Evolutionary conservation across 2,888 invertebrate genomes (phyloP).

Genomic region (Amiota minor): DNA sequence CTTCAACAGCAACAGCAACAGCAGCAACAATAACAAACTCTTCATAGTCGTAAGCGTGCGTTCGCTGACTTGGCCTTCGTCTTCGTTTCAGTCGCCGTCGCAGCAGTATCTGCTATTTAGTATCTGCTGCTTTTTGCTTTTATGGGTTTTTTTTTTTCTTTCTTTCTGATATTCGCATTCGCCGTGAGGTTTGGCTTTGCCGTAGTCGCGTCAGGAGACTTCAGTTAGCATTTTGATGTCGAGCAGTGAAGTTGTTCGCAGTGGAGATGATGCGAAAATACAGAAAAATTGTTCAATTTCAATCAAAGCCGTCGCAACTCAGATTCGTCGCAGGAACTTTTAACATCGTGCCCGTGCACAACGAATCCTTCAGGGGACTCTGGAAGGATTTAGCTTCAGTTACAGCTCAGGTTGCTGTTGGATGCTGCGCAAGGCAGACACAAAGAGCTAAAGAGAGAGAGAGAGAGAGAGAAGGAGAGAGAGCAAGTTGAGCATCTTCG

Average conservation of each 20-base stretch:
- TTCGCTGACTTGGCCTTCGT: slow-evolving; percentile 33
- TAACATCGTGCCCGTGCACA: slow-evolving; percentile 1
- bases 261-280: slow-evolving; percentile 15
- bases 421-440: background rate
- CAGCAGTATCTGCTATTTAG: slow-evolving; percentile 24
- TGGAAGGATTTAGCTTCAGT: background rate
- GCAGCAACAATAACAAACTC: slow-evolving; percentile 41
- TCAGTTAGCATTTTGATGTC: slow-evolving; percentile 65
- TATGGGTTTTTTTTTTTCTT: background rate
- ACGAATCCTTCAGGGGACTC: slow-evolving; percentile 25
- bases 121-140: slow-evolving; percentile 36
- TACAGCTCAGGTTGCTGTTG: background rate
- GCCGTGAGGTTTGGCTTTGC: slow-evolving; percentile 45
- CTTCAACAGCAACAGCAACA: slow-evolving; percentile 49
- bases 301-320: slow-evolving; percentile 30
- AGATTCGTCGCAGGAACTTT: slow-evolving; percentile 44
- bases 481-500: too few relatives aligned
- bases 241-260: slow-evolving; percentile 56
- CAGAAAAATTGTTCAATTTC: too few relatives aligned
- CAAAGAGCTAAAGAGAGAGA: too few relatives aligned
- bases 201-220: slow-evolving; percentile 50
- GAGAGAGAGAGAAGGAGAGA: too few relatives aligned
- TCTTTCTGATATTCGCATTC: slow-evolving; percentile 46
- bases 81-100: slow-evolving; percentile 31
- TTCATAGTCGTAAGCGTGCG: slow-evolving; percentile 26